phyloP scores from a whole-genome alignment of 2,797 vertebrate species.

The Sebastiscus tertius region DNA sequence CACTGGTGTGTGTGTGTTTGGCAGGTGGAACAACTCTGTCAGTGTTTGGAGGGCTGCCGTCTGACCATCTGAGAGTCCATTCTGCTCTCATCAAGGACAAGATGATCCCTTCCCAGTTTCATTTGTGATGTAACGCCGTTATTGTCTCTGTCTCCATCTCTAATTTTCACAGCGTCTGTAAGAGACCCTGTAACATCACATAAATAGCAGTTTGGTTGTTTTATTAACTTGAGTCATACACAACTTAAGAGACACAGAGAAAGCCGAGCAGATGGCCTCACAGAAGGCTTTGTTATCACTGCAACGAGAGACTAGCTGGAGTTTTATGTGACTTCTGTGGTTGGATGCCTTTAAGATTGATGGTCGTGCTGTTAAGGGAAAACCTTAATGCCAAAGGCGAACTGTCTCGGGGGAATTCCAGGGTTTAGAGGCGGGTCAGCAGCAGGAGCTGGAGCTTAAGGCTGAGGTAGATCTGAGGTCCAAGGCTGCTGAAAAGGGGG shows the following conservation, averaged over 20 bases:
- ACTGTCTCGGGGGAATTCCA: constrained; percentile 60
- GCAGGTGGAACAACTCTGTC: constrained; percentile 52
- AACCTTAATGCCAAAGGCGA: constrained; percentile 38
- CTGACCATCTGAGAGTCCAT: constrained; percentile 43
- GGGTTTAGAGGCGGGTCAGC: constrained; percentile 44
- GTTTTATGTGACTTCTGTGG: constrained; percentile 1
- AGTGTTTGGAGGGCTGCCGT: constrained; percentile 41
- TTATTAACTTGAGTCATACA: background rate
- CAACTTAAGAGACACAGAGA: background rate
- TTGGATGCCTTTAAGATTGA: constrained; percentile 30
- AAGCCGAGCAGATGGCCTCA: constrained; percentile 17
- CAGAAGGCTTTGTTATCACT: constrained; percentile 1
- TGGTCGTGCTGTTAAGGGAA: constrained; percentile 29
- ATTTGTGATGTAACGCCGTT: constrained; percentile 2
- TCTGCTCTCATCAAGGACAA: constrained; percentile 46
- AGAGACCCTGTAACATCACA: background rate
- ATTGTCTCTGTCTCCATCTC: constrained; percentile 16
- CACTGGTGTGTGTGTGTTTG: constrained; percentile 27
- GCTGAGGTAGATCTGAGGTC: constrained; percentile 49
- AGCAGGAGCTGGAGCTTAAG: constrained; percentile 28
- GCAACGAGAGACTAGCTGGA: background rate
- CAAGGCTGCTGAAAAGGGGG: constrained; percentile 59
- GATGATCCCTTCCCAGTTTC: constrained; percentile 5
- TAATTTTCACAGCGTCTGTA: constrained; percentile 11
- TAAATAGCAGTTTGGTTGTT: background rate